A percentile compares a stretch with the other conserved stretches of the same genome.
Evolutionary conservation across 2,113 vertebrate genomes (phyloP).

Genomic region (Prunella himalayana): DNA sequence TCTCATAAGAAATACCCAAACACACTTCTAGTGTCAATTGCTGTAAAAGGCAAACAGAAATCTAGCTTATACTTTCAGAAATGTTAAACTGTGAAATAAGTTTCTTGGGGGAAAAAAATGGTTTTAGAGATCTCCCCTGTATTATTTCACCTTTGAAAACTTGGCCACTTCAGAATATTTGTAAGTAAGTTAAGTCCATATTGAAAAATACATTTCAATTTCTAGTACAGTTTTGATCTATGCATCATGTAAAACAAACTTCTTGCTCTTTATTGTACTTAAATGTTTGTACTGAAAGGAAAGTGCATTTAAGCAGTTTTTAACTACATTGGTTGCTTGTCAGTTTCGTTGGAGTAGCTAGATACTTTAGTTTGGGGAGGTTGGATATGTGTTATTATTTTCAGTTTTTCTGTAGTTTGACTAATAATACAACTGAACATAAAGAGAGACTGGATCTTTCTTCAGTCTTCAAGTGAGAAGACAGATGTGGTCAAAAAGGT

Average conservation of each 20-base stretch:
- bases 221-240: background rate
- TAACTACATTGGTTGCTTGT: background rate
- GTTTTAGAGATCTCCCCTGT: background rate
- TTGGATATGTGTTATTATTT: background rate
- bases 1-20: background rate
- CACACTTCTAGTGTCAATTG: background rate
- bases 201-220: background rate
- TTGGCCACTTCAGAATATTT: background rate
- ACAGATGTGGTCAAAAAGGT: background rate
- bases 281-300: background rate
- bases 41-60: background rate
- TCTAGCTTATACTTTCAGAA: background rate
- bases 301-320: background rate
- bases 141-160: background rate
- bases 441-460: background rate
- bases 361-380: background rate
- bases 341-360: background rate
- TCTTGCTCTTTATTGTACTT: background rate
- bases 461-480: background rate
- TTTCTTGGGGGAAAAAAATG: background rate
- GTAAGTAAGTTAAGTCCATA: background rate
- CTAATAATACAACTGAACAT: background rate
- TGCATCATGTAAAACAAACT: background rate
- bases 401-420: background rate
- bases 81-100: background rate